phyloP scores from a whole-genome alignment of 2,113 vertebrate species.

The Ptychochromis oligacanthus region DNA sequence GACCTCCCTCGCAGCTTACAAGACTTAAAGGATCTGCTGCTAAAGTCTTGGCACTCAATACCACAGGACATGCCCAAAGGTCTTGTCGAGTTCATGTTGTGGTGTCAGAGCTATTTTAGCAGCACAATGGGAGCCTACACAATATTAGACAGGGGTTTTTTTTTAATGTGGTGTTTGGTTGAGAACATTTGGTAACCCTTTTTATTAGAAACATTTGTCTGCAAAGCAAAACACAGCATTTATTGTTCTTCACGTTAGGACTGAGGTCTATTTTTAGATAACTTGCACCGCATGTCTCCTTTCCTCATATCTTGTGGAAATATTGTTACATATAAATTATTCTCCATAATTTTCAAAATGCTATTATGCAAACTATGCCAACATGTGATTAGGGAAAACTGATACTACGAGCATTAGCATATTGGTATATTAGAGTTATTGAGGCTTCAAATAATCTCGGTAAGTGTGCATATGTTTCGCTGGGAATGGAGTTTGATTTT shows the following conservation, averaged over 20 bases:
- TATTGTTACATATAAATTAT: background rate
- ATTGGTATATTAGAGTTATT: background rate
- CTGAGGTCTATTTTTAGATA: background rate
- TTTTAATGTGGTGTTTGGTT: background rate
- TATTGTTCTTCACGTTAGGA: background rate
- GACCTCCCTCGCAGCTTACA: background rate
- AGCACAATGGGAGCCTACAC: background rate
- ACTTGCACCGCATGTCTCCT: background rate
- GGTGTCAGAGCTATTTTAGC: background rate
- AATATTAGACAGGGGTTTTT: background rate
- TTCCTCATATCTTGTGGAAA: background rate
- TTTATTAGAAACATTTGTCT: no score
- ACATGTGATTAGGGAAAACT: conserved; percentile 1
- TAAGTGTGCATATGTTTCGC: background rate
- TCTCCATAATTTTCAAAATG: background rate
- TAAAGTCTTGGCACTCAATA: background rate
- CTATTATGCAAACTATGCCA: background rate
- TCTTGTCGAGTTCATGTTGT: background rate
- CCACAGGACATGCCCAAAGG: background rate
- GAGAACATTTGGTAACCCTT: no score
- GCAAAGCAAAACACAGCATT: background rate
- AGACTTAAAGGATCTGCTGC: background rate
- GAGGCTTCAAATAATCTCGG: background rate
- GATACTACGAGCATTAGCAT: conserved; percentile 4
- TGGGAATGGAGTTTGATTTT: background rate